A percentile compares a stretch with the other conserved stretches of the same genome.
Evolutionary conservation across 2,888 invertebrate genomes (phyloP).

Genomic region (Drosophila testacea): DNA sequence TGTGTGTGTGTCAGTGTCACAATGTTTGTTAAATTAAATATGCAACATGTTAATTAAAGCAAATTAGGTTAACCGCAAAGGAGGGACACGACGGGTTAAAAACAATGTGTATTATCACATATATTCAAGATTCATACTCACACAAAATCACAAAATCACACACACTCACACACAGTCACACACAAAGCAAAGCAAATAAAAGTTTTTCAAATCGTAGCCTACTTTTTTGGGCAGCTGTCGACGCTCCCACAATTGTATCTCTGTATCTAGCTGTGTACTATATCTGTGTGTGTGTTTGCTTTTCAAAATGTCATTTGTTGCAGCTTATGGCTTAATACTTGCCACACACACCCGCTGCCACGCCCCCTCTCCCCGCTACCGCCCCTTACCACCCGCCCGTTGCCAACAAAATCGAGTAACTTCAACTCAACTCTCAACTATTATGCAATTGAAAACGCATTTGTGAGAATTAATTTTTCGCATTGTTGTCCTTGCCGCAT

Average conservation of each 20-base stretch:
- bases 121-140: conserved; percentile 18
- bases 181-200: conserved; percentile 3
- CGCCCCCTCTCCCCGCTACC: background rate
- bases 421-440: conserved; percentile 32
- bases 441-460: conserved; percentile 46
- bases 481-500: conserved; percentile 38
- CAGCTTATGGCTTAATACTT: conserved; percentile 67
- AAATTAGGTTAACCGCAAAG: conserved; percentile 77
- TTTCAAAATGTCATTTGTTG: conserved; percentile 58
- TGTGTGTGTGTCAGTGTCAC: conserved; percentile 29
- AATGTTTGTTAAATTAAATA: conserved; percentile 74
- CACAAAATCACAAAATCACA: conserved; percentile 18
- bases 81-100: background rate
- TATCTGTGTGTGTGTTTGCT: conserved; percentile 14
- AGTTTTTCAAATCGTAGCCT: conserved; percentile 30
- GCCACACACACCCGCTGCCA: conserved; percentile 30
- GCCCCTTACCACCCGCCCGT: background rate
- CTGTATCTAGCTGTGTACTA: too few species aligned
- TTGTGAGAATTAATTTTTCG: conserved; percentile 56
- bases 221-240: conserved; percentile 50
- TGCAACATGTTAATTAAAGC: conserved; percentile 77
- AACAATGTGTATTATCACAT: conserved; percentile 39
- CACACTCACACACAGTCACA: conserved; percentile 2
- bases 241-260: too few species aligned
- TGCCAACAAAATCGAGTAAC: conserved; percentile 20